These are phyloP conservation scores for Illadopsis cleaveri DNA, from an alignment of 2,113 vertebrate species.

Conservation along the genomic window DNA sequence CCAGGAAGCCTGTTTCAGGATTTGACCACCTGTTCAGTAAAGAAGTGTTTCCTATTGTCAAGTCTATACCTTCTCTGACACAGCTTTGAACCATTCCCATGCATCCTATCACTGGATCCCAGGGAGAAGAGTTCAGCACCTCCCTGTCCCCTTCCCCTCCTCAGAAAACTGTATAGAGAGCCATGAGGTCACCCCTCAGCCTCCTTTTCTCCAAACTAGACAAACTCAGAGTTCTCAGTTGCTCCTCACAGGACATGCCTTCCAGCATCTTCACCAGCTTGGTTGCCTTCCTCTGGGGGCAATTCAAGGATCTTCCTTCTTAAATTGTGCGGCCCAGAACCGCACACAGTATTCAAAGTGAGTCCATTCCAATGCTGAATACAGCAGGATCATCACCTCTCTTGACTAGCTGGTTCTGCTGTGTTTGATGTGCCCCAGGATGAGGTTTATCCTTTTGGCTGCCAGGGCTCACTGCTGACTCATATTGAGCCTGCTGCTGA, in stretches of 20 bases:
- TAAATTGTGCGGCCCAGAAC: background rate
- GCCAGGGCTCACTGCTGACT: background rate
- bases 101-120: no score
- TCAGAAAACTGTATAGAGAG: no score
- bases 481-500: background rate
- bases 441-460: background rate
- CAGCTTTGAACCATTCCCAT: no score
- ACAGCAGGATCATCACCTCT: background rate
- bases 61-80: background rate
- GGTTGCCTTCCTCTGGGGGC: no score
- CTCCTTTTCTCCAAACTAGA: no score
- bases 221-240: no score
- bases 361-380: background rate
- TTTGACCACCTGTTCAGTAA: background rate
- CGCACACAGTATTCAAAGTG: no score
- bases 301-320: background rate
- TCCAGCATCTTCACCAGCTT: no score
- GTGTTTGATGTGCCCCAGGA: background rate
- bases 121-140: no score
- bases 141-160: no score
- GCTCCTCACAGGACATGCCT: no score
- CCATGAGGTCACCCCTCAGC: no score
- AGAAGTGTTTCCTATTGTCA: background rate
- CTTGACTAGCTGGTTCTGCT: background rate
- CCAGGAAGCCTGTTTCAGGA: background rate